phyloP scores from a whole-genome alignment of 2,888 invertebrate species.

The Melikaiella ostensackeni region DNA sequence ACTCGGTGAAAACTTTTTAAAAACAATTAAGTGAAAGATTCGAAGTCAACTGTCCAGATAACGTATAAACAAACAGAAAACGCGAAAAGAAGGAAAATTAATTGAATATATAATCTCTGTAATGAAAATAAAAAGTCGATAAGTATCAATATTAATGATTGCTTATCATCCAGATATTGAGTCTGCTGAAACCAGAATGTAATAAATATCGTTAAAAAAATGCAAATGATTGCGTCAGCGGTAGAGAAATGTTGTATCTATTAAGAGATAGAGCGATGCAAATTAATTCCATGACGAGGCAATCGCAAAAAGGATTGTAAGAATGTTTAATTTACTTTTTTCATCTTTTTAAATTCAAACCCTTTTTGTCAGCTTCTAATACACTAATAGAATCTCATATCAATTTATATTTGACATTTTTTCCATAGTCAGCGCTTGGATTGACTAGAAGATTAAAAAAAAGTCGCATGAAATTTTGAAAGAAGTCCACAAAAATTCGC shows the following conservation, averaged over 20 bases:
- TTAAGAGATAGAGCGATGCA: slow-evolving; percentile 25
- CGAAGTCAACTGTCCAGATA: slow-evolving; percentile 9
- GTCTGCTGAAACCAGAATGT: slow-evolving; percentile 13
- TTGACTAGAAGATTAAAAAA: no score
- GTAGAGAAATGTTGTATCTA: slow-evolving; percentile 28
- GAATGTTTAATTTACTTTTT: neutral
- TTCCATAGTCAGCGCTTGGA: no score
- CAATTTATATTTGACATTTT: no score
- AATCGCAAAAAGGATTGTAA: slow-evolving; percentile 7
- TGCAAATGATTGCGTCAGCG: slow-evolving; percentile 18
- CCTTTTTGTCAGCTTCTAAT: no score
- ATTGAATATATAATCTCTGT: slow-evolving; percentile 33
- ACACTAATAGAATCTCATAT: no score
- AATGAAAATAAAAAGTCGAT: slow-evolving; percentile 5
- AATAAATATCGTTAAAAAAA: slow-evolving; percentile 16
- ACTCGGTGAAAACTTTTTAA: slow-evolving; percentile 7
- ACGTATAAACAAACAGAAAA: slow-evolving; percentile 18
- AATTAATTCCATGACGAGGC: slow-evolving; percentile 27
- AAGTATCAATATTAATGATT: slow-evolving; percentile 35
- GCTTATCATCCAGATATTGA: slow-evolving; percentile 26
- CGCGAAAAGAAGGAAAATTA: neutral
- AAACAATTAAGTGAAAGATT: slow-evolving; percentile 28
- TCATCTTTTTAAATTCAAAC: neutral
- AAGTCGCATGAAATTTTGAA: no score
- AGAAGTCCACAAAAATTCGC: no score